Conservation (phyloP, 2,888 invertebrate species). For the Perdita meconis region DNA sequence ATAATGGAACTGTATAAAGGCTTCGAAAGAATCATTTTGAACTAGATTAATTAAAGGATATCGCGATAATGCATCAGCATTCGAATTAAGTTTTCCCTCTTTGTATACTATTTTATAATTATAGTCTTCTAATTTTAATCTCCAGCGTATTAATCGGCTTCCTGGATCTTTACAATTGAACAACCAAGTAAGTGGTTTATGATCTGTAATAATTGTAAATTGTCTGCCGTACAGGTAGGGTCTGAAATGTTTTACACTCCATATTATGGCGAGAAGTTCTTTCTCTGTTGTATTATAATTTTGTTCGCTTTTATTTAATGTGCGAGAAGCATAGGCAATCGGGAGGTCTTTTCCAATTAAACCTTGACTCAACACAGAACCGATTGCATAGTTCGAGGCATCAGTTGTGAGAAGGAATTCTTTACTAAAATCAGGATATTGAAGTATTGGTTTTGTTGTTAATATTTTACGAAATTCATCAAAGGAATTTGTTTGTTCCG, state of each 20-base stretch:
- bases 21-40: slow-evolving; percentile 17
- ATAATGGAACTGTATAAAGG: slow-evolving; percentile 22
- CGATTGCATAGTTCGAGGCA: slow-evolving; percentile 30
- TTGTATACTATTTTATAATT: slow-evolving; percentile 18
- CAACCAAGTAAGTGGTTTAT: slow-evolving; percentile 29
- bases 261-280: slow-evolving; percentile 28
- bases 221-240: slow-evolving; percentile 25
- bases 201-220: slow-evolving; percentile 29
- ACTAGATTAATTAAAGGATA: slow-evolving; percentile 9
- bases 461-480: slow-evolving; percentile 20
- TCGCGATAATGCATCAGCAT: slow-evolving; percentile 14
- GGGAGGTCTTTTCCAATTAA: slow-evolving; percentile 14
- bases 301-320: too few species aligned
- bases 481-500: slow-evolving; percentile 15
- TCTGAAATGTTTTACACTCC: slow-evolving; percentile 13
- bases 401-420: slow-evolving; percentile 17
- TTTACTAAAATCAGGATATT: slow-evolving; percentile 23
- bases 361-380: slow-evolving; percentile 18
- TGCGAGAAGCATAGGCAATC: slow-evolving; percentile 23
- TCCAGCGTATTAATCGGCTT: slow-evolving; percentile 38
- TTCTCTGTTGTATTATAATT: slow-evolving; percentile 34
- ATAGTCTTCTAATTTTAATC: slow-evolving; percentile 36
- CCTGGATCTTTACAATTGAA: slow-evolving; percentile 44
- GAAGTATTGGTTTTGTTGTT: slow-evolving; percentile 19
- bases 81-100: slow-evolving; percentile 15